Percentiles rank a stretch among this genome's conserved stretches.
Conservation (phyloP, 2,888 invertebrate genomes). For the Nomada fabriciana region DNA sequence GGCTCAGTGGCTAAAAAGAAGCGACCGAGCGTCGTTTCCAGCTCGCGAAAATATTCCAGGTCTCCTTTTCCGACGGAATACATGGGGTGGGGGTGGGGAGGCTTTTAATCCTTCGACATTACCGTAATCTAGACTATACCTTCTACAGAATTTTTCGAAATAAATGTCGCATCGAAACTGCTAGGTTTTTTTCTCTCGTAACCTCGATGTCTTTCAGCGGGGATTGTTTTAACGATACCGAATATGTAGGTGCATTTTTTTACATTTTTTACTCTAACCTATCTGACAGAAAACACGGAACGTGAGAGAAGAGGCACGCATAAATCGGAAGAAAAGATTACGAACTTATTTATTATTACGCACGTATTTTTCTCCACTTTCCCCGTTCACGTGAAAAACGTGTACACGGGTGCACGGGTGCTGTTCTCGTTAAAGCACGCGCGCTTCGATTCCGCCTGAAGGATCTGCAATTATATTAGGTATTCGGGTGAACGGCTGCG, state of each 20-base stretch:
- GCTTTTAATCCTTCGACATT: conserved; percentile 32
- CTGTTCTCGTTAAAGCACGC: conserved; percentile 32
- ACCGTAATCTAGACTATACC: conserved; percentile 2
- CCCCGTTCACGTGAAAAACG: not conserved
- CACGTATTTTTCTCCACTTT: not conserved
- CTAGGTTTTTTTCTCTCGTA: not conserved
- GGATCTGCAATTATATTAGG: conserved; percentile 51
- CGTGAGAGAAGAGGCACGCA: too few relatives aligned
- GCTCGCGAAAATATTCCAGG: conserved; percentile 42
- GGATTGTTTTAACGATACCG: not conserved
- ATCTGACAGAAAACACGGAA: not conserved
- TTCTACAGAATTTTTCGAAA: not conserved
- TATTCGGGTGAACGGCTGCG: conserved; percentile 30
- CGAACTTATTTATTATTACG: not conserved
- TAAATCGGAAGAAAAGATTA: too few relatives aligned
- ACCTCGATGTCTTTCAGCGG: too few relatives aligned
- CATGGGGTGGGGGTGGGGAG: not conserved
- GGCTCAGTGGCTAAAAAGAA: conserved; percentile 11
- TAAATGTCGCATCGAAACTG: not conserved
- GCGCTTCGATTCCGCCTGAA: conserved; percentile 25
- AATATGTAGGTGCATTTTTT: too few relatives aligned
- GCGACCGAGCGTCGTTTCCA: conserved; percentile 18
- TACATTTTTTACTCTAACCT: too few relatives aligned
- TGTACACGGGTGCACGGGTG: too few relatives aligned
- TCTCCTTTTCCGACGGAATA: not conserved